Conservation (phyloP, 1,140 invertebrate genomes). For the Calosoma granatense region DNA sequence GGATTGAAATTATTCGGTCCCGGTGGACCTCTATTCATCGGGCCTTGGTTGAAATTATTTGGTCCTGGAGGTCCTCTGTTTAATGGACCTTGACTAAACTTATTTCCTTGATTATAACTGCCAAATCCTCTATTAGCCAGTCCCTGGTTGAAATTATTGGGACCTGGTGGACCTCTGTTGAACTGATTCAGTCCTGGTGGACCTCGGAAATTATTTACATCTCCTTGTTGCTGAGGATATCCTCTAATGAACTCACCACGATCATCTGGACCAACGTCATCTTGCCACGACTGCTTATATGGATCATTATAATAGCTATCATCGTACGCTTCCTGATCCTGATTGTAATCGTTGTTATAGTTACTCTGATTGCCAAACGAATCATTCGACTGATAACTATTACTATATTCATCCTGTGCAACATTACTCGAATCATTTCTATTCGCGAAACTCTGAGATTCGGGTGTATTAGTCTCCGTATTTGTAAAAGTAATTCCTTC, state of each 20-base stretch:
- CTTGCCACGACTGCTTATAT: too few species aligned
- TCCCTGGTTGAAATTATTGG: constrained; percentile 11
- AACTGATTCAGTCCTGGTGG: neutral
- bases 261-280: too few species aligned
- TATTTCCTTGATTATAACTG: neutral
- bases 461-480: neutral
- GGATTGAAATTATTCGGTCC: neutral
- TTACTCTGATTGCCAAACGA: neutral
- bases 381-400: neutral
- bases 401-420: neutral
- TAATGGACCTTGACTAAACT: neutral
- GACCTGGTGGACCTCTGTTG: constrained; percentile 7
- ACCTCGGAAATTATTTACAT: constrained; percentile 1
- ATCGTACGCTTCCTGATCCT: too few species aligned
- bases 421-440: neutral
- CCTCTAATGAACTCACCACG: neutral
- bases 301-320: too few species aligned
- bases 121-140: neutral
- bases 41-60: constrained; percentile 3
- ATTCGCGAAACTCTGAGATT: neutral
- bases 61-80: neutral
- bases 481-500: neutral
- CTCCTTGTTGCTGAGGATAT: neutral
- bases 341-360: too few species aligned
- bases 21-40: neutral